Base-by-base conservation (phyloP, 2,888 invertebrate species). In the Antitype chi region DNA sequence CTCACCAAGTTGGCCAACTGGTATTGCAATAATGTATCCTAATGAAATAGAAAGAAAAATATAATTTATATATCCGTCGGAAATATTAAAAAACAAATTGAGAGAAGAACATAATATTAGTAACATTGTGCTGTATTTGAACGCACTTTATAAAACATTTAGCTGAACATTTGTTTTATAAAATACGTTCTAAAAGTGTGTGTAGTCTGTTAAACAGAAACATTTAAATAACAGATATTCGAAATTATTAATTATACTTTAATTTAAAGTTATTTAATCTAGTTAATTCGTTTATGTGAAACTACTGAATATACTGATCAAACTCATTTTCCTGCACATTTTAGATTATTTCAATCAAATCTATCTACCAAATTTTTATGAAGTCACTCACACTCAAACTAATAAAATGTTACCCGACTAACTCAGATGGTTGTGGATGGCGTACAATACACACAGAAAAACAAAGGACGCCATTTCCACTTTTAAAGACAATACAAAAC, bases 1-100 rank as follows among this genome's bases (percentile, higher is more conserved):
- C 96, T 96, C 96, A 96, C 96, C 96, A 96, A 92, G 82, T 95
- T 95, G 96, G 96, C 95, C 95, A 96, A 93, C 96, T 96, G 96
- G 95, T 94, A 94, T 95, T 96, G 95, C 94, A 96, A 96, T 95
- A 93, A 96, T 87, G 96, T 94, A 94, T 96, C 96, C 96, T 96
- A 95, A 94, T 94, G 88, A 92, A 95, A 95, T 94, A 94, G 92
- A 96, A 95, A 95, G 92, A 92, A 90, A 87, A 82, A 83, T 80
- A 70, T 79, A 86, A 90, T 91, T 93, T 91, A 92, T 85, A 89
- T 89, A 87, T 86, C 85, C 82, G 70, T 87, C 71, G 72, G 76
- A 70, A 79, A 70, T 80, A 78, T 82, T 81, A 75, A 60, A 80
- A 85, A 88, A 87, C 81, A 85, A 84, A 86, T 80, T 83, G 78